phyloP scores from a whole-genome alignment of 2,797 vertebrate genomes.

The Schizothorax lantsangensis region DNA sequence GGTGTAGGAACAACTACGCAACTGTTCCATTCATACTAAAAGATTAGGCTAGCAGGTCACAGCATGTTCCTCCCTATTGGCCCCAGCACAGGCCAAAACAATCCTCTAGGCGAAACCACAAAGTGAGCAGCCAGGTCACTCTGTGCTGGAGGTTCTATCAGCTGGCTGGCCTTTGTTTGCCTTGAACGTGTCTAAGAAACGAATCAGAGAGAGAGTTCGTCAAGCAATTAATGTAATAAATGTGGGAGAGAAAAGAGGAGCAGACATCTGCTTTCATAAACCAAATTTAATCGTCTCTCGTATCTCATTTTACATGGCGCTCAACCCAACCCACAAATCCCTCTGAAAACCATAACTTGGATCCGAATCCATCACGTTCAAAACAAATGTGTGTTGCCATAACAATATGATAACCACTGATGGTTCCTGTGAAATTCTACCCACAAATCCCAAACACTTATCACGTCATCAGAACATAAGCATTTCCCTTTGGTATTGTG shows the following conservation, averaged over 20 bases:
- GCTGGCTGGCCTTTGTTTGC: constrained; percentile 63
- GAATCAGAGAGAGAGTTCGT: constrained; percentile 6
- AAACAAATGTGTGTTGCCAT: constrained; percentile 70
- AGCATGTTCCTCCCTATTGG: constrained; percentile 26
- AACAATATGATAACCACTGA: constrained; percentile 64
- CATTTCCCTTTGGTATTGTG: constrained; percentile 64
- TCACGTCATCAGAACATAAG: constrained; percentile 66
- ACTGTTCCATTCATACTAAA: constrained; percentile 64
- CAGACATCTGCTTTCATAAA: constrained; percentile 58
- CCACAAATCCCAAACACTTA: constrained; percentile 69
- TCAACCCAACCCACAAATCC: constrained; percentile 69
- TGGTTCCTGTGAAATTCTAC: constrained; percentile 65
- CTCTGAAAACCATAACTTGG: constrained; percentile 64
- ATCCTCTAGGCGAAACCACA: constrained; percentile 64
- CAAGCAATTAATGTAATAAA: constrained; percentile 63
- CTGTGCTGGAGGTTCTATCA: constrained; percentile 68
- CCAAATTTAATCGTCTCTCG: constrained; percentile 68
- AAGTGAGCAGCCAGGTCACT: constrained; percentile 61
- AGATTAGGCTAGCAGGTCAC: constrained; percentile 58
- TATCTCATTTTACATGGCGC: constrained; percentile 65
- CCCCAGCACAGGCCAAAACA: constrained; percentile 31
- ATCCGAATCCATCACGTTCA: constrained; percentile 65
- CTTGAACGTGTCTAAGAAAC: constrained; percentile 52
- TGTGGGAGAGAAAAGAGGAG: constrained; percentile 62
- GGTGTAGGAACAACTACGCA: constrained; percentile 56